Conservation (phyloP, 2,113 vertebrate genomes). For the Tetraodon nigroviridis region DNA sequence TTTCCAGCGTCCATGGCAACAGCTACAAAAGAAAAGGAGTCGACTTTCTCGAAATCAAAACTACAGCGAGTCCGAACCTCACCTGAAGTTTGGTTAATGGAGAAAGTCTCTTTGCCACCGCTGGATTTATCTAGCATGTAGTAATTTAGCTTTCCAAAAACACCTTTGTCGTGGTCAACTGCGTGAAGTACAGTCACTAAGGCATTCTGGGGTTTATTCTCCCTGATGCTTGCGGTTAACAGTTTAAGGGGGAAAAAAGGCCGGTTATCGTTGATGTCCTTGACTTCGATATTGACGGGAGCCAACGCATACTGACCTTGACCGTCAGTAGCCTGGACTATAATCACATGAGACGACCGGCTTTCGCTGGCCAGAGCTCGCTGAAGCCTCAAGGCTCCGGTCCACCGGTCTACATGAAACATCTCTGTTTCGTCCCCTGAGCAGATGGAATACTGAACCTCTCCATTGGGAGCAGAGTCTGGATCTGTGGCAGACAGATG, state of each 20-base stretch:
- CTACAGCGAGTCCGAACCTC: constrained; percentile 75
- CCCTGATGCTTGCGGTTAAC: constrained; percentile 84
- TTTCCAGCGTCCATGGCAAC: constrained; percentile 86
- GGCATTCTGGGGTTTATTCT: constrained; percentile 88
- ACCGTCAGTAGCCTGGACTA: constrained; percentile 83
- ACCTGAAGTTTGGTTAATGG: constrained; percentile 84
- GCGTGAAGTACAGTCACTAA: constrained; percentile 87
- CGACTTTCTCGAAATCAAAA: constrained; percentile 89
- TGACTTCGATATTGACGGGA: constrained; percentile 85
- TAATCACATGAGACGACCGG: constrained; percentile 76
- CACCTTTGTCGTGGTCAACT: constrained; percentile 80
- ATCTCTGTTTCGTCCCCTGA: constrained; percentile 83
- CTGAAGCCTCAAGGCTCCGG: constrained; percentile 79
- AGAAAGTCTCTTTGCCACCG: constrained; percentile 73
- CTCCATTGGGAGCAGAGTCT: constrained; percentile 81
- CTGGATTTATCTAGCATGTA: constrained; percentile 65
- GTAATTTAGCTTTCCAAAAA: constrained; percentile 84
- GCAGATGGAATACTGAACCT: constrained; percentile 83
- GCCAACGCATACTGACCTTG: constrained; percentile 80
- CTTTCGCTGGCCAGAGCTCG: constrained; percentile 78
- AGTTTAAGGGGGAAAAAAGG: constrained; percentile 85
- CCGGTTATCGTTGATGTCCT: constrained; percentile 90
- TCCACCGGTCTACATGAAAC: constrained; percentile 84
- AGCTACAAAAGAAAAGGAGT: constrained; percentile 82
- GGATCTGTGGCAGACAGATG: constrained; percentile 82